Evolutionary conservation across 2,888 invertebrate genomes (phyloP).

Genomic region (Torymus tubicola): DNA sequence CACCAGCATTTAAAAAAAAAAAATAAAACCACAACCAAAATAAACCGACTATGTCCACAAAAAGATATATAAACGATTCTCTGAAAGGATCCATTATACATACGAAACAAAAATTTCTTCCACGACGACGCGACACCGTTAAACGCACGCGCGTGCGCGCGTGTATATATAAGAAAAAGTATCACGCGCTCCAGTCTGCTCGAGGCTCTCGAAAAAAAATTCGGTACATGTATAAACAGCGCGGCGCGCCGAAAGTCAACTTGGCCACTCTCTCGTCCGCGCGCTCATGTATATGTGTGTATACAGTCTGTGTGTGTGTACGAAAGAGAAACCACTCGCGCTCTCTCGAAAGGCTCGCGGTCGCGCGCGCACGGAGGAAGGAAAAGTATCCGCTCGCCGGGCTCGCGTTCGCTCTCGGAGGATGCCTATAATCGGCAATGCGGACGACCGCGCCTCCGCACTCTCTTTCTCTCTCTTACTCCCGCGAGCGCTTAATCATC

Average conservation of each 20-base stretch:
- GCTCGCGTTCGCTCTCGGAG: conserved; percentile 60
- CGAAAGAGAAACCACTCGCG: conserved; percentile 52
- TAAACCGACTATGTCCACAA: no score
- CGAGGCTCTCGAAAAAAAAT: neutral
- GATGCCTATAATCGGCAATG: conserved; percentile 75
- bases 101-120: no score
- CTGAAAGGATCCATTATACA: no score
- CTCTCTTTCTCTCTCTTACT: conserved; percentile 52
- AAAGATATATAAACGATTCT: no score
- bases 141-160: no score
- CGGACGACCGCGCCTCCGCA: conserved; percentile 70
- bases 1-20: no score
- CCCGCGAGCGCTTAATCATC: conserved; percentile 63
- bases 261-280: neutral
- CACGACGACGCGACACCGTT: no score
- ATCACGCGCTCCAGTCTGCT: no score
- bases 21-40: no score
- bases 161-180: no score
- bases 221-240: conserved; percentile 5
- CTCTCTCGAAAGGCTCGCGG: conserved; percentile 6
- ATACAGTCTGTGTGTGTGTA: neutral
- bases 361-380: conserved; percentile 44
- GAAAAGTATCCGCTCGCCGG: conserved; percentile 47
- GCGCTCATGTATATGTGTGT: no score
- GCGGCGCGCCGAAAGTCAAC: neutral